Base-by-base conservation (phyloP, 1,140 invertebrate genomes). In the Mactra quadrangularis region DNA sequence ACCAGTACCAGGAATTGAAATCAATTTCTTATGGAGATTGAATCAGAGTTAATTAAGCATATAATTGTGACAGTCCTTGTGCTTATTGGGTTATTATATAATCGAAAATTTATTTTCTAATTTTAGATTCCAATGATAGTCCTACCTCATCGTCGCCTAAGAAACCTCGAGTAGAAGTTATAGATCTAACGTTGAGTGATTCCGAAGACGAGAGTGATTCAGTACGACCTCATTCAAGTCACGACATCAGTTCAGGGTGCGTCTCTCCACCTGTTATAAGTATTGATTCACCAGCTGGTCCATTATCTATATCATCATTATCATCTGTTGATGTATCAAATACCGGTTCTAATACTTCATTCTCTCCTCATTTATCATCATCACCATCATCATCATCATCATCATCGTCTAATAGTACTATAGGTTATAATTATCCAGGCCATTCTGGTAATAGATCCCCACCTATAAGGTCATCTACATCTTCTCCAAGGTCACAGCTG, bases 131-230 rank as follows among this genome's bases (percentile, higher is more conserved):
- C 47, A 45, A 55, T 60, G 85, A 72, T 22, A 47, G 68, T 29
- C 78, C 82, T 64, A 53, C 59, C 55, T 64, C 50, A 45, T 83
- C 85, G 19, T 83, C 91, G 84, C 84, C 86, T 19, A 90, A 91
- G 84, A 91, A 92, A 74, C 87, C 88, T 11, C 85, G 87, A 33
- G 77, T 87, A 47, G 89, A 90, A 57, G 87, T 92, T 33, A 91
- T 92, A 79, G 91, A 92, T 77, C 77, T 92, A 41, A 92, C 91
- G 1, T 53, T 89, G 31, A 86, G 86, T 66, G 89, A 88, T 83
- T 90, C 89, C 53, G 91, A 92, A 86, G 91, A 91, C 35, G 90
- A 91, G 27, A 88, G 6, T n/a, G 66, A 90, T 52, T 66, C 74
- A 22, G 75, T 68, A 22, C 60, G 71, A 29, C 64, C 75, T 27